Conservation (phyloP, 2,113 vertebrate genomes). For the Oxyura jamaicensis region DNA sequence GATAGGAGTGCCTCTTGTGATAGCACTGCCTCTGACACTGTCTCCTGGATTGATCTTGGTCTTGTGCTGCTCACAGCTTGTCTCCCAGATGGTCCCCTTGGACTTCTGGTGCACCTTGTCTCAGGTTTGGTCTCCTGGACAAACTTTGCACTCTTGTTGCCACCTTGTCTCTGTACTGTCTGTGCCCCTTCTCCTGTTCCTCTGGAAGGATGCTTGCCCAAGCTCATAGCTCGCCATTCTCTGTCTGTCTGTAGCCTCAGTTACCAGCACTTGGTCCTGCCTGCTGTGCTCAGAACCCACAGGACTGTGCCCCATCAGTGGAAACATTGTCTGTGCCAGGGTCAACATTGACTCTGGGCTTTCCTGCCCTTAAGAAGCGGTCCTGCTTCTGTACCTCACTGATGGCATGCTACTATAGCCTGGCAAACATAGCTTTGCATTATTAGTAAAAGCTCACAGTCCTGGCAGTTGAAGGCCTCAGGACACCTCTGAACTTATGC, state of each 20-base stretch:
- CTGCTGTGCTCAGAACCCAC: background rate
- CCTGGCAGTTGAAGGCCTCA: background rate
- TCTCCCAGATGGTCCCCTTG: background rate
- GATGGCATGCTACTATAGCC: background rate
- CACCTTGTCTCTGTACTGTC: background rate
- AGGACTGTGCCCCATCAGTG: background rate
- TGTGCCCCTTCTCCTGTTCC: background rate
- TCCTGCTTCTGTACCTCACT: background rate
- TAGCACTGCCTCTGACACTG: background rate
- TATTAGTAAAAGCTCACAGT: background rate
- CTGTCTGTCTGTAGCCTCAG: rapidly evolving
- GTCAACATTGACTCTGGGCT: background rate
- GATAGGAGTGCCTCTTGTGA: background rate
- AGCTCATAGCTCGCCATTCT: background rate
- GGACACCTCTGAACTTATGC: background rate
- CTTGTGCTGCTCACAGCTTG: background rate
- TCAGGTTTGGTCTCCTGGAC: background rate
- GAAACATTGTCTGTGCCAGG: rapidly evolving
- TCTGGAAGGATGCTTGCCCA: background rate
- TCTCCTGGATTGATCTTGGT: background rate
- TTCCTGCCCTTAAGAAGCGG: background rate
- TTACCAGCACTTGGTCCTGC: background rate
- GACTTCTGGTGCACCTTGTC: background rate
- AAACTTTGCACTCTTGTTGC: background rate
- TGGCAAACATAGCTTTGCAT: background rate